Conservation (phyloP, 2,797 vertebrate genomes). For the Hafferia zeledoni region DNA sequence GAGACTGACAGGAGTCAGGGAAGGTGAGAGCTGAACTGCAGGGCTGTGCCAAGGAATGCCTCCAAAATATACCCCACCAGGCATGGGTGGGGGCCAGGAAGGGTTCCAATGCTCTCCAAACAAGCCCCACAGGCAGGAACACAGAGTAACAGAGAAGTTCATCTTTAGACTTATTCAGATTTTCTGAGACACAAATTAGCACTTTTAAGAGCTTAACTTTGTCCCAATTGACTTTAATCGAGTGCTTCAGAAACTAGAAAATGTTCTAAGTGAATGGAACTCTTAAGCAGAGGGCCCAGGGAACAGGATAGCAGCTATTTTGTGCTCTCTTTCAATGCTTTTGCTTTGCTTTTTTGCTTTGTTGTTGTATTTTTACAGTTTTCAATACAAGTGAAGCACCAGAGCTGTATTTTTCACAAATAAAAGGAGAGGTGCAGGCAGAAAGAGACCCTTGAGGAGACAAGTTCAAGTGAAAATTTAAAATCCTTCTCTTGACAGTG, state of each 20-base stretch:
- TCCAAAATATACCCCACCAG: not conserved
- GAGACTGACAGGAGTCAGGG: not conserved
- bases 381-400: not conserved
- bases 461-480: constrained; percentile 13
- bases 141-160: constrained; percentile 29
- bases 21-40: not conserved
- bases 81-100: not conserved
- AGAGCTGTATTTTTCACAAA: constrained; percentile 18
- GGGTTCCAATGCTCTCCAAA: not conserved
- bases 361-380: not conserved
- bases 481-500: not conserved
- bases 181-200: constrained; percentile 73
- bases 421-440: not conserved
- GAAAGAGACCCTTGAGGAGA: not conserved
- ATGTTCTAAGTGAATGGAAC: constrained; percentile 72
- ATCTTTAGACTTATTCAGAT: constrained; percentile 59
- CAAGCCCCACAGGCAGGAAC: not conserved
- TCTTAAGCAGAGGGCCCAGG: constrained; percentile 63
- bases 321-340: not conserved
- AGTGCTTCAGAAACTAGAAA: constrained; percentile 72
- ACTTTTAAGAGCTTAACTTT: constrained; percentile 73
- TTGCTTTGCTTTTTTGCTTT: constrained; percentile 4
- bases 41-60: not conserved
- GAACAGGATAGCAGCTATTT: constrained; percentile 12
- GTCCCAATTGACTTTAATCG: constrained; percentile 76